Conservation (phyloP, 2,888 invertebrate species). For the Agriopis marginaria region DNA sequence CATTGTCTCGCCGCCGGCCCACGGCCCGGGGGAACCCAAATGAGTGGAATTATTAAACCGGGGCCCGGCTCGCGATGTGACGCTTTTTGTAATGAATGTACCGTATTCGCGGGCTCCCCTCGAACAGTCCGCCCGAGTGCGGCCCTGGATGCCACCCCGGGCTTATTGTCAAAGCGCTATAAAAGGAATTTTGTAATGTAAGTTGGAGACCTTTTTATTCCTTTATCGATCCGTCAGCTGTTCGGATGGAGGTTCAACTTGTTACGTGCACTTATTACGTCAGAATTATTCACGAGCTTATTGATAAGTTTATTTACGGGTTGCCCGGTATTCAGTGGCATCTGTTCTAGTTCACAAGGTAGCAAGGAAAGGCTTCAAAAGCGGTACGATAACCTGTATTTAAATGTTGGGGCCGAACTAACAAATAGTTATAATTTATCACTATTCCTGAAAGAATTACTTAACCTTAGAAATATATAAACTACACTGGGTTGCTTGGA, state of each 20-base stretch:
- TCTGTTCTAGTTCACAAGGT: slow-evolving; percentile 28
- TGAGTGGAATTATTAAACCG: slow-evolving; percentile 84
- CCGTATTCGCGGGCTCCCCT: slow-evolving; percentile 56
- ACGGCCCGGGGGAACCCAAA: slow-evolving; percentile 76
- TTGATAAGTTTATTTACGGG: slow-evolving; percentile 10
- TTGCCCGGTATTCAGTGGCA: slow-evolving; percentile 17
- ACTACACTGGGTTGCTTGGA: too few species aligned
- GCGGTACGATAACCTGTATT: slow-evolving; percentile 1
- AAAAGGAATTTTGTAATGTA: slow-evolving; percentile 58
- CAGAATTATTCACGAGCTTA: slow-evolving; percentile 18
- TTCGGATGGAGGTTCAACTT: slow-evolving; percentile 36
- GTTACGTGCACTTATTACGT: slow-evolving; percentile 25
- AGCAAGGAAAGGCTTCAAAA: slow-evolving; percentile 16
- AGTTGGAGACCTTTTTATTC: slow-evolving; percentile 51
- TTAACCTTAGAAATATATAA: not conserved
- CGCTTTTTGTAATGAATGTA: slow-evolving; percentile 84
- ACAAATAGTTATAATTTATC: too few species aligned
- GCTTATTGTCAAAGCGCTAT: slow-evolving; percentile 64
- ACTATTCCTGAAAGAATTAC: too few species aligned
- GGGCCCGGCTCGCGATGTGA: slow-evolving; percentile 77
- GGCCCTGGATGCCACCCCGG: slow-evolving; percentile 55
- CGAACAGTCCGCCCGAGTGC: slow-evolving; percentile 48
- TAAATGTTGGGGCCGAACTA: too few species aligned
- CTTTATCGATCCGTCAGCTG: slow-evolving; percentile 57
- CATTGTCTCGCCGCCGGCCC: slow-evolving; percentile 73